Base-by-base conservation (phyloP, 2,888 invertebrate species). In the Latrodectus elegans region DNA sequence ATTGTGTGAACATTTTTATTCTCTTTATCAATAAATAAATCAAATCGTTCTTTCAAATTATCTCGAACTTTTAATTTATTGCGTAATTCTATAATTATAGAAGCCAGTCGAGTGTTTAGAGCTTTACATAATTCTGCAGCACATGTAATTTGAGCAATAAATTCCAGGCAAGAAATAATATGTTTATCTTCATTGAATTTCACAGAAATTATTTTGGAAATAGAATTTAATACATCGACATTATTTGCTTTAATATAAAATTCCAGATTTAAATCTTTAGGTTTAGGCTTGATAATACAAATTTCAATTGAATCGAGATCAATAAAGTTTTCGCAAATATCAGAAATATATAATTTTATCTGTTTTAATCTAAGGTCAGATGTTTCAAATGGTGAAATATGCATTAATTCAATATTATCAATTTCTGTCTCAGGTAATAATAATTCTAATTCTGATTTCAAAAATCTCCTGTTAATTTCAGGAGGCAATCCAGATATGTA, bases 331-430 rank as follows among this genome's bases (percentile, higher is more conserved):
- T 75, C 55, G 15, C 76, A 76, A 49, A 68, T 51, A n/a, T 53
- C 26, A 9, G 53, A 10, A 26, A 88, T 75, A 38, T 17, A 6
- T n/a, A 14, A 53, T 72, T 72, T 65, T 10, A 88, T 75, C 26
- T 65, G n/a, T 8, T 72, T 51, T 6, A 75, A 9, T 17, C 83
- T 65, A 12, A 67, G n/a, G 49, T 79, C 75, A 17, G 76, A 26
- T 55, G 84, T 88, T 79, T 80, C 79, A 80, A 84, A 88, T 65
- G 83, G 76, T 4, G 15, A 17, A 14, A 17, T 55, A 38, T 55
- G 75, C 38, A 75, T 67, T 17, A 88, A 68, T 38, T 84, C 74
- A 53, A 84, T 60, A 1, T 51, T 79, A 9, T 53, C 65, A 22
- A 84, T 73, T 70, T 51, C 17, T 11, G 68, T 60, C 67, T 64